These are phyloP conservation scores for Gyps fulvus DNA, from an alignment of 2,113 vertebrate species.

Conservation along the genomic window DNA sequence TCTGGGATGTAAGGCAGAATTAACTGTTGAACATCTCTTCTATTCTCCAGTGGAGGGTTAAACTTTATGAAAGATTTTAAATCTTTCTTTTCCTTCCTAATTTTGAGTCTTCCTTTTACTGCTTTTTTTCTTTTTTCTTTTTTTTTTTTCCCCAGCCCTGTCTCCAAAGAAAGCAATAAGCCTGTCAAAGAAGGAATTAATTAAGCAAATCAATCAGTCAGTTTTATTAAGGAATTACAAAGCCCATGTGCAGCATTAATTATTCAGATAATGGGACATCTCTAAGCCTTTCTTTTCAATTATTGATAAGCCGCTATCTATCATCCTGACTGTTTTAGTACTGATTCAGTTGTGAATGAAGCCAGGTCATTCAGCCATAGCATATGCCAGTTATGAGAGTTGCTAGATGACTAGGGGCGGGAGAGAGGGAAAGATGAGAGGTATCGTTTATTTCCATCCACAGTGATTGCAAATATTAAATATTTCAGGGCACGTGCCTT, in stretches of 20 bases:
- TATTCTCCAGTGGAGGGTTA: slow-evolving; percentile 36
- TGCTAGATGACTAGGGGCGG: not conserved
- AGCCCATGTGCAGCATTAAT: slow-evolving; percentile 82
- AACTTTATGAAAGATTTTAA: slow-evolving; percentile 73
- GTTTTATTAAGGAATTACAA: slow-evolving; percentile 86
- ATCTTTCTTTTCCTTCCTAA: slow-evolving; percentile 58
- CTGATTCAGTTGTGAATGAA: slow-evolving; percentile 77
- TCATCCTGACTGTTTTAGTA: slow-evolving; percentile 76
- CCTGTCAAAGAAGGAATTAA: slow-evolving; percentile 82
- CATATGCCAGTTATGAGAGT: slow-evolving; percentile 63
- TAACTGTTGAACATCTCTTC: not conserved
- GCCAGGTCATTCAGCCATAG: slow-evolving; percentile 70
- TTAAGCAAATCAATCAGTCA: slow-evolving; percentile 85
- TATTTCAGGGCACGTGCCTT: not conserved
- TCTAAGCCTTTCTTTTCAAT: slow-evolving; percentile 80
- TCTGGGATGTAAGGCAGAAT: not conserved
- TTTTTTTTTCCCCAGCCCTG: not conserved
- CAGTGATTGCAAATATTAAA: not conserved
- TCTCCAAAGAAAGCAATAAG: slow-evolving; percentile 77
- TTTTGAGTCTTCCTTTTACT: slow-evolving; percentile 45
- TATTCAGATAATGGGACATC: slow-evolving; percentile 84
- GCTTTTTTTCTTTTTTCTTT: not conserved
- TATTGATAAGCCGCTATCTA: slow-evolving; percentile 80
- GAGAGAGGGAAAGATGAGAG: slow-evolving; percentile 10
- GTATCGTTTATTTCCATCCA: not conserved